These are phyloP conservation scores for Anniella stebbinsi DNA, from an alignment of 2,797 vertebrate genomes.

Conservation along the genomic window DNA sequence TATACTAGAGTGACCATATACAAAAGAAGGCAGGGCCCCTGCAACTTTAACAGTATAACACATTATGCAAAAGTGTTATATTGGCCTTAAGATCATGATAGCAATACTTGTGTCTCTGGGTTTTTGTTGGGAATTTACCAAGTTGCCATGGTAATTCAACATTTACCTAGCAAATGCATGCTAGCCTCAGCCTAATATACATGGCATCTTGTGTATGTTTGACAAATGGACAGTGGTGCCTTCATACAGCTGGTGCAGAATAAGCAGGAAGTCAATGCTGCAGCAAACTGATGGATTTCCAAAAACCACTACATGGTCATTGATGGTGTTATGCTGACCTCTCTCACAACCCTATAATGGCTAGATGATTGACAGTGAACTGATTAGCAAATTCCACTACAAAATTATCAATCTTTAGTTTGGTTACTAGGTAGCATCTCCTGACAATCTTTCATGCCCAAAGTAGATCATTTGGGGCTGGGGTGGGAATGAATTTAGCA, in stretches of 20 bases:
- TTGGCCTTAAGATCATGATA: background rate
- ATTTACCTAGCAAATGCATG: background rate
- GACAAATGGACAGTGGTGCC: background rate
- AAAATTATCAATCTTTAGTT: constrained; percentile 3
- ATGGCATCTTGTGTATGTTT: background rate
- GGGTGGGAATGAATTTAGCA: constrained; percentile 15
- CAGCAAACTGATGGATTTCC: background rate
- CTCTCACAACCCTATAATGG: background rate
- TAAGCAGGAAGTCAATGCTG: background rate
- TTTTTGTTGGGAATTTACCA: background rate
- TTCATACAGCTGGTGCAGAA: background rate
- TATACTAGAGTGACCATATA: no score
- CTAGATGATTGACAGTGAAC: background rate
- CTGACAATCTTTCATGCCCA: background rate
- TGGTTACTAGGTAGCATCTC: background rate
- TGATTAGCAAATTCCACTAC: background rate
- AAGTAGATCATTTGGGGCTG: background rate
- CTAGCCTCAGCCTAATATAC: background rate
- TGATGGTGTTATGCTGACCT: background rate
- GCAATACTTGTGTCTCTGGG: background rate
- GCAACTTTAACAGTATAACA: no score
- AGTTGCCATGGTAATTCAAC: background rate
- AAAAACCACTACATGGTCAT: background rate
- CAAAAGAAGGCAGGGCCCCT: no score
- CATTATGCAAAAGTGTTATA: background rate